A percentile compares a stretch with the other conserved stretches of the same genome.
phyloP scores from a whole-genome alignment of 2,113 vertebrate genomes.

The Oriolus oriolus region DNA sequence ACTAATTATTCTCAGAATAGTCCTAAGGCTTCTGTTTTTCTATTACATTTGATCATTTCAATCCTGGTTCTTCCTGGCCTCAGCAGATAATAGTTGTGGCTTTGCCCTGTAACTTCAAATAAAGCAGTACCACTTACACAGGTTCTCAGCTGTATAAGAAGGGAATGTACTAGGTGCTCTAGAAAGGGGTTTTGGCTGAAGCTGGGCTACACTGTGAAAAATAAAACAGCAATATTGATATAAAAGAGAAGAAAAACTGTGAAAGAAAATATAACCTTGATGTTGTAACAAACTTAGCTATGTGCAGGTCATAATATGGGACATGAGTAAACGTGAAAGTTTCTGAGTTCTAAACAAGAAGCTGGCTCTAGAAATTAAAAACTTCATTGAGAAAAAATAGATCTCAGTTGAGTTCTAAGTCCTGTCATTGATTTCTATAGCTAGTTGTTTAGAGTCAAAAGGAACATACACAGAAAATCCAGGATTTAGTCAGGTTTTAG shows the following conservation, averaged over 20 bases:
- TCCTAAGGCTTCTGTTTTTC: not conserved
- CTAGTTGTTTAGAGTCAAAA: not conserved
- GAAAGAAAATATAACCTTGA: not conserved
- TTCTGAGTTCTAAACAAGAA: not conserved
- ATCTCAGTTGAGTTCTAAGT: not conserved
- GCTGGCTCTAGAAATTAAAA: not conserved
- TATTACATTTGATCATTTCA: not conserved
- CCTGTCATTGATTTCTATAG: not conserved
- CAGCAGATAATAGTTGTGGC: not conserved
- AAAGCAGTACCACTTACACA: not conserved
- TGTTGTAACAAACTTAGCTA: not conserved
- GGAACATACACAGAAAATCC: not conserved
- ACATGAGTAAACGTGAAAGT: not conserved
- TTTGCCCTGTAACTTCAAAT: not conserved
- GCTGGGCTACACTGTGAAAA: not conserved
- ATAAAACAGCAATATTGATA: not conserved
- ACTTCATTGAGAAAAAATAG: not conserved
- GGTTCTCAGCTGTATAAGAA: not conserved
- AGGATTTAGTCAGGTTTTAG: not conserved
- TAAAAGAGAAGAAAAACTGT: not conserved
- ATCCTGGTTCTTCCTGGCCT: not conserved
- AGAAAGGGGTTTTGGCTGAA: not conserved
- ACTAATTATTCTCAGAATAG: not conserved
- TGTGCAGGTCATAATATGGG: not conserved
- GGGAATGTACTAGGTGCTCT: not conserved